Percentiles rank a stretch among this genome's conserved stretches.
Conservation (phyloP, 2,113 vertebrate genomes). For the Dicrurus megarhynchus region DNA sequence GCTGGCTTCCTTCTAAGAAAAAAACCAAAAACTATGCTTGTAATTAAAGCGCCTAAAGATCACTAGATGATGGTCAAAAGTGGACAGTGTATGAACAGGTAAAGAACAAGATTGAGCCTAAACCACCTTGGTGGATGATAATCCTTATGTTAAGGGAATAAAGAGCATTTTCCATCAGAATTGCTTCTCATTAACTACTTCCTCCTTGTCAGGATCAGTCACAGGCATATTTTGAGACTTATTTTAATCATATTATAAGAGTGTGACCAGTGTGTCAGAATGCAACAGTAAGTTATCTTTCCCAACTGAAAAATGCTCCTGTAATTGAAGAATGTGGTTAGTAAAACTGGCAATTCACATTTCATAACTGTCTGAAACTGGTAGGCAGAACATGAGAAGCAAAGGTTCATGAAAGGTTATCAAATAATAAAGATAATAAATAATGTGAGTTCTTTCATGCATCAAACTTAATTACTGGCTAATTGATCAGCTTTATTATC, state of each 20-base stretch:
- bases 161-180: neutral
- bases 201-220: neutral
- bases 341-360: neutral
- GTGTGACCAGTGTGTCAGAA: neutral
- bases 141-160: neutral
- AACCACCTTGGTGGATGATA: neutral
- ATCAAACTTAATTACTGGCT: neutral
- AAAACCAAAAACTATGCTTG: neutral
- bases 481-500: neutral
- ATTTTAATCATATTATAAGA: neutral
- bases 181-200: neutral
- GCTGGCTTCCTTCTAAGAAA: neutral
- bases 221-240: neutral
- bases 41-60: neutral
- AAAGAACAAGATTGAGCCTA: neutral
- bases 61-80: neutral
- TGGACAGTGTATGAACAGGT: neutral
- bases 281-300: neutral
- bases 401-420: slow-evolving; percentile 33
- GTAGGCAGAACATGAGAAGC: neutral
- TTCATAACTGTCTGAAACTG: neutral
- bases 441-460: neutral
- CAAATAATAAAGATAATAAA: too few species aligned
- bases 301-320: neutral
- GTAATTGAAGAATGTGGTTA: neutral